Percentiles rank a stretch among this genome's conserved stretches.
Conservation (phyloP, 2,797 vertebrate species). For the Sebastes oblongus region DNA sequence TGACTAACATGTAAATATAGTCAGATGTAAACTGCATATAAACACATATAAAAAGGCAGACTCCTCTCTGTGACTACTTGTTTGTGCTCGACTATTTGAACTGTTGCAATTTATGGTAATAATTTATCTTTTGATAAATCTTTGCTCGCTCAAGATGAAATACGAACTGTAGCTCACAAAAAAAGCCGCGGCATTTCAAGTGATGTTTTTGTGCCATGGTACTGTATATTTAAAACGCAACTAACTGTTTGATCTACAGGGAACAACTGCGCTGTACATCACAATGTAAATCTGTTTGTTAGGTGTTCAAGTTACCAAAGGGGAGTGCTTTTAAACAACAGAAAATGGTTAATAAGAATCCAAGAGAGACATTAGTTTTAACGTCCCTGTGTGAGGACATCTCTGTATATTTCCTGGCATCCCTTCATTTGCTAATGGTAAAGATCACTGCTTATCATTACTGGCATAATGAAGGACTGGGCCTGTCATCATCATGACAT, state of each 20-base stretch:
- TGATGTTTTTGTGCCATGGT: background rate
- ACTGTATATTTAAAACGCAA: background rate
- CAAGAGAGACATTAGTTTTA: background rate
- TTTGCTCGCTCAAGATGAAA: background rate
- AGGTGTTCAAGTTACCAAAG: background rate
- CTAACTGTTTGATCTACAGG: background rate
- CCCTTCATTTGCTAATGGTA: constrained; percentile 15
- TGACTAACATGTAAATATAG: background rate
- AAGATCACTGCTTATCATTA: constrained; percentile 37
- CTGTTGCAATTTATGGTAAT: background rate
- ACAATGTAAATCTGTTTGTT: background rate
- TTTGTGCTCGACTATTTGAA: background rate
- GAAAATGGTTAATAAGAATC: background rate
- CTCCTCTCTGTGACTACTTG: background rate
- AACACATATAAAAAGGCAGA: background rate
- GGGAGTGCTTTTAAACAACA: background rate
- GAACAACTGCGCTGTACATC: background rate
- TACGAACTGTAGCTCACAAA: background rate
- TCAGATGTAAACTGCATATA: background rate
- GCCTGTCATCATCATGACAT: constrained; percentile 16
- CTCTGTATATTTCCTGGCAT: constrained; percentile 17
- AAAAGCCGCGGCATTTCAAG: background rate
- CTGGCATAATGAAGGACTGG: constrained; percentile 5
- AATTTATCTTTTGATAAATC: background rate
- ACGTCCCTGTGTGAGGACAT: background rate